Evolutionary conservation across 2,888 invertebrate genomes (phyloP).

Genomic region (Cantharis flavilabris): DNA sequence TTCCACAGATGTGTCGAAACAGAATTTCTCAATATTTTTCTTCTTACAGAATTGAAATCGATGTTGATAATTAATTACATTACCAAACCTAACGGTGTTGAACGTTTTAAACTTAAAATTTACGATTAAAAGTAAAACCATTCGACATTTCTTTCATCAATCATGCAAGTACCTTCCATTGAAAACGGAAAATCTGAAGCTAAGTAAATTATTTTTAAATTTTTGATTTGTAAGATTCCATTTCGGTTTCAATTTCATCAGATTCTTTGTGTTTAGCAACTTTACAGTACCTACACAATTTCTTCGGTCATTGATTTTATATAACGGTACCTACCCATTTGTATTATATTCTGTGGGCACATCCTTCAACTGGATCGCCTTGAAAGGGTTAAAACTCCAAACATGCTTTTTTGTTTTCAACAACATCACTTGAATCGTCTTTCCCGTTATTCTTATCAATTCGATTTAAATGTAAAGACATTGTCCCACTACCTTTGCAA

Average conservation of each 20-base stretch:
- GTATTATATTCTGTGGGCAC: background rate
- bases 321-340: background rate
- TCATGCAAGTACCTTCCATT: background rate
- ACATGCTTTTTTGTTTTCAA: background rate
- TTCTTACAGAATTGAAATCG: background rate
- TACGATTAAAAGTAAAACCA: background rate
- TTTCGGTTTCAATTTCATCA: background rate
- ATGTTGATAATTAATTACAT: background rate
- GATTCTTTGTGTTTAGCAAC: background rate
- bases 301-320: background rate
- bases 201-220: no score
- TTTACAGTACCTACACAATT: background rate
- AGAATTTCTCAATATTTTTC: background rate
- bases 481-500: background rate
- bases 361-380: background rate
- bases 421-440: background rate
- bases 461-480: no score
- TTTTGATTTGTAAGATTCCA: no score
- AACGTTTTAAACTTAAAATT: background rate
- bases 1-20: background rate
- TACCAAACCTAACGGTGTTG: background rate
- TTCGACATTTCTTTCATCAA: background rate
- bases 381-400: background rate
- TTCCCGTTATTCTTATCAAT: background rate
- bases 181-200: background rate